These are phyloP conservation scores for Limnephilus lunatus DNA, from an alignment of 2,888 invertebrate species.

Conservation along the genomic window DNA sequence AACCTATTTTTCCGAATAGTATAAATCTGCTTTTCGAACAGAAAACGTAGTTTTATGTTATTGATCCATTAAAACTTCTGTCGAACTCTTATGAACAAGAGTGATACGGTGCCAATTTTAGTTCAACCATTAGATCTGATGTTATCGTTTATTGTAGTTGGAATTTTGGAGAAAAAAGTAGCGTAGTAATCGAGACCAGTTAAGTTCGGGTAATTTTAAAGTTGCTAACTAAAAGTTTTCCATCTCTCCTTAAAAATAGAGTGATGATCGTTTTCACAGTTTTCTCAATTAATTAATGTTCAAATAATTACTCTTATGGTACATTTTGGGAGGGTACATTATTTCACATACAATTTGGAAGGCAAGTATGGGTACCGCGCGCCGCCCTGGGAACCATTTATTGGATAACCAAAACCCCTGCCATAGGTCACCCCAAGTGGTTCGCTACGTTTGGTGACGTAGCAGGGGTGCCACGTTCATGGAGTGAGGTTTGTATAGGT, in stretches of 20 bases:
- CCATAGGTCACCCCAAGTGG: too few relatives aligned
- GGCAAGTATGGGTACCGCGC: too few relatives aligned
- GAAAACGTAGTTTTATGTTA: background rate
- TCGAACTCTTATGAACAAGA: background rate
- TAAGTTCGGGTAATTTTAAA: background rate
- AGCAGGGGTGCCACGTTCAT: too few relatives aligned
- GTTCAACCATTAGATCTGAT: background rate
- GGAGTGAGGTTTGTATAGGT: too few relatives aligned
- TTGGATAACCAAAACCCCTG: too few relatives aligned
- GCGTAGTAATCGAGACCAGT: background rate
- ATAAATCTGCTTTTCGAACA: background rate
- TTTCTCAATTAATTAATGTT: background rate
- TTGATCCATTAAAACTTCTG: background rate
- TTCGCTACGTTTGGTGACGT: too few relatives aligned
- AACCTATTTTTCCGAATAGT: background rate
- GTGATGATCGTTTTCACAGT: background rate
- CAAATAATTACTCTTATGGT: too few relatives aligned
- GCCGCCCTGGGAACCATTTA: too few relatives aligned
- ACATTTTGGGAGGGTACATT: too few relatives aligned
- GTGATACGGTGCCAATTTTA: conserved; percentile 2
- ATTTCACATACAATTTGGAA: too few relatives aligned
- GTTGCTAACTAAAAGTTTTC: background rate
- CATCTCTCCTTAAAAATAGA: background rate
- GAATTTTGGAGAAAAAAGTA: background rate
- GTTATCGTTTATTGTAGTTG: background rate